Conservation (phyloP, 2,888 invertebrate genomes). For the Molorchus minor region DNA sequence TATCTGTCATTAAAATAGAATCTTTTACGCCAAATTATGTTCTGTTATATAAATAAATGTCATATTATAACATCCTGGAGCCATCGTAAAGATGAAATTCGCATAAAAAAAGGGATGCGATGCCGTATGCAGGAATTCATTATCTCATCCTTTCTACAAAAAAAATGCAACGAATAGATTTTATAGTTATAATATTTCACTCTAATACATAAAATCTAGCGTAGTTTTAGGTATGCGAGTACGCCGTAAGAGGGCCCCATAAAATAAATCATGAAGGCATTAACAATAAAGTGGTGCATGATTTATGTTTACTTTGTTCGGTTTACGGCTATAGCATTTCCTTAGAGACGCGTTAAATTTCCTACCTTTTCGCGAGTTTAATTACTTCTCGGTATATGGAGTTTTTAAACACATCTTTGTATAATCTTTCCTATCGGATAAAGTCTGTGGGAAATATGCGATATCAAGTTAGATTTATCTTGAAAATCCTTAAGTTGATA, state of each 20-base stretch:
- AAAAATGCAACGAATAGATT: conserved; percentile 29
- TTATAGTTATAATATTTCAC: conserved; percentile 42
- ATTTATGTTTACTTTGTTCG: conserved; percentile 48
- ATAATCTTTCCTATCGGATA: too few species aligned
- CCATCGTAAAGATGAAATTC: neutral
- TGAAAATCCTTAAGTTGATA: too few species aligned
- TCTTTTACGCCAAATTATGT: too few species aligned
- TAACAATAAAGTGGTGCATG: conserved; percentile 51
- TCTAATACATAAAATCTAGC: conserved; percentile 37
- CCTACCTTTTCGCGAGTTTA: conserved; percentile 16
- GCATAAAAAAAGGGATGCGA: neutral
- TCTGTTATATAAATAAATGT: too few species aligned
- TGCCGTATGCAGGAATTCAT: conserved; percentile 3
- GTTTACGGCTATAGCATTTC: conserved; percentile 34
- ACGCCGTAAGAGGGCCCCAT: conserved; percentile 38
- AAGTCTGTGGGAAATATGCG: too few species aligned
- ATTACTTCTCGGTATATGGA: conserved; percentile 13
- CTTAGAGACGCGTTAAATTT: conserved; percentile 33
- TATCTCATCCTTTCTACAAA: conserved; percentile 7
- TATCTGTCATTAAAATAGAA: too few species aligned
- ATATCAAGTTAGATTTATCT: too few species aligned
- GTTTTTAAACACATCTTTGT: too few species aligned
- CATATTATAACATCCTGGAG: too few species aligned
- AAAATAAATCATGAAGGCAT: conserved; percentile 53
- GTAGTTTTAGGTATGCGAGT: conserved; percentile 39